phyloP scores from a whole-genome alignment of 2,797 vertebrate genomes.

The Enteromius trimaculatus region DNA sequence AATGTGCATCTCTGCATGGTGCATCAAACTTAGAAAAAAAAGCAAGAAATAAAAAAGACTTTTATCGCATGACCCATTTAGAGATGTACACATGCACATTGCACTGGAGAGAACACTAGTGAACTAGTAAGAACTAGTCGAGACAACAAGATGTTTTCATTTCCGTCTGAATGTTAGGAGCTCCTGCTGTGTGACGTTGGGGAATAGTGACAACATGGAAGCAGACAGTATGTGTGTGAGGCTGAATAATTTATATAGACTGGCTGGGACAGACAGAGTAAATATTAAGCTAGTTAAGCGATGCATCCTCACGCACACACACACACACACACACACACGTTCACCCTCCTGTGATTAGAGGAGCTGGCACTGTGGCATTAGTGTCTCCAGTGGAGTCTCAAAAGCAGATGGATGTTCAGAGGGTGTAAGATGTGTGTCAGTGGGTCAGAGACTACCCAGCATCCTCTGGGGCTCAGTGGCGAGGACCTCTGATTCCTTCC shows the following conservation, averaged over 20 bases:
- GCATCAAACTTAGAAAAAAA: background rate
- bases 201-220: slow-evolving; percentile 9
- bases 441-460: slow-evolving; percentile 53
- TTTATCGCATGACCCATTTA: slow-evolving; percentile 14
- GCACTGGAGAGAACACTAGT: background rate
- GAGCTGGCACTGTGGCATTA: slow-evolving; percentile 14
- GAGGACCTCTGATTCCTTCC: background rate
- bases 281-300: slow-evolving; percentile 50
- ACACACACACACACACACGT: slow-evolving; percentile 14
- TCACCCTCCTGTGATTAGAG: slow-evolving; percentile 5
- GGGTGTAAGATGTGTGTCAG: slow-evolving; percentile 56
- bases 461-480: slow-evolving; percentile 1
- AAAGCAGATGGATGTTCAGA: slow-evolving; percentile 44
- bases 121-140: background rate
- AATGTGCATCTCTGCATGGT: background rate
- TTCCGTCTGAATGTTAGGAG: slow-evolving; percentile 9
- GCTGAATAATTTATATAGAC: slow-evolving; percentile 54
- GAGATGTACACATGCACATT: background rate
- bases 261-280: slow-evolving; percentile 25
- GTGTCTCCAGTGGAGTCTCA: slow-evolving; percentile 29
- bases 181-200: slow-evolving; percentile 7
- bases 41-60: background rate
- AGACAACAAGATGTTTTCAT: slow-evolving; percentile 25
- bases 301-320: slow-evolving; percentile 48
- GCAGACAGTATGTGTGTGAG: slow-evolving; percentile 18